phyloP scores from a whole-genome alignment of 2,888 invertebrate genomes.

The Tholera decimalis region DNA sequence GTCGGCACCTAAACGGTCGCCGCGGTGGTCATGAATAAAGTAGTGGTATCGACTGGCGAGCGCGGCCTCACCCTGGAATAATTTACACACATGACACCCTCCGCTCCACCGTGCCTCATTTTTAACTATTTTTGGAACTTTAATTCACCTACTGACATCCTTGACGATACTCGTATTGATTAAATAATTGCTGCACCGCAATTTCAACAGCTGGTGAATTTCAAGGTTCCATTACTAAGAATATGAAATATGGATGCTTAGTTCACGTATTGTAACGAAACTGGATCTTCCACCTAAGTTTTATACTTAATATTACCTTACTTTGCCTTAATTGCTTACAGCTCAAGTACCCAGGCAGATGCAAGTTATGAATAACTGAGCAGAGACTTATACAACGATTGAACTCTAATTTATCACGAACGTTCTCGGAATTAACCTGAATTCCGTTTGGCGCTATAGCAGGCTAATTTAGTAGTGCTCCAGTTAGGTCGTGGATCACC shows the following conservation, averaged over 20 bases:
- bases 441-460: slow-evolving; percentile 15
- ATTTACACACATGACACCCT: slow-evolving; percentile 84
- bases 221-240: slow-evolving; percentile 51
- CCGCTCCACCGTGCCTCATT: slow-evolving; percentile 64
- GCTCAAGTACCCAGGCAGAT: slow-evolving; percentile 18
- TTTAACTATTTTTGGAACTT: slow-evolving; percentile 79
- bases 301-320: slow-evolving; percentile 1
- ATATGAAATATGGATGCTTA: slow-evolving; percentile 24
- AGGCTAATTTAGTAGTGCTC: slow-evolving; percentile 39
- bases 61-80: slow-evolving; percentile 83
- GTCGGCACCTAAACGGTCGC: slow-evolving; percentile 79
- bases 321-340: slow-evolving; percentile 17
- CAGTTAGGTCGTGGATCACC: slow-evolving; percentile 8
- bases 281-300: background rate
- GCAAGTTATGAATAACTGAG: slow-evolving; percentile 44
- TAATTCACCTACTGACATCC: slow-evolving; percentile 66
- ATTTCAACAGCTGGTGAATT: slow-evolving; percentile 55
- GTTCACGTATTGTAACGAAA: slow-evolving; percentile 4
- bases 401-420: slow-evolving; percentile 42
- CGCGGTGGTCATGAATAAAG: slow-evolving; percentile 88
- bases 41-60: slow-evolving; percentile 86
- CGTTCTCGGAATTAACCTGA: slow-evolving; percentile 41
- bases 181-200: slow-evolving; percentile 52
- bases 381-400: slow-evolving; percentile 33
- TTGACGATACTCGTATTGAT: slow-evolving; percentile 65